These are phyloP conservation scores for Perognathus longimembris DNA, from an alignment of 2,113 vertebrate genomes.

Conservation along the genomic window DNA sequence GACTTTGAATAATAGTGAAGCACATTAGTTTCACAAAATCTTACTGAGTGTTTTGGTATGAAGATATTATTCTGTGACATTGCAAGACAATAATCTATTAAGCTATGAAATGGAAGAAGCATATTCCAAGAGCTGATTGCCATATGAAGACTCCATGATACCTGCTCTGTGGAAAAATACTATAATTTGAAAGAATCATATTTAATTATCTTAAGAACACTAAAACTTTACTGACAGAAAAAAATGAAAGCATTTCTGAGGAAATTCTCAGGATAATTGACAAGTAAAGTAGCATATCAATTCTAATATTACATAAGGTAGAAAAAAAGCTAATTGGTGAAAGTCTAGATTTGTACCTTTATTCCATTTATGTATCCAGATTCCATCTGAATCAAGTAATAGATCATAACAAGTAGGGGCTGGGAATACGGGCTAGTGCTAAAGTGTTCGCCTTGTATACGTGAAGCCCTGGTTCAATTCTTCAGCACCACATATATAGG, in stretches of 20 bases:
- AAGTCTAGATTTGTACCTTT: background rate
- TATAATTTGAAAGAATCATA: background rate
- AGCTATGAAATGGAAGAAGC: background rate
- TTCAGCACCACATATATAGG: too few relatives aligned
- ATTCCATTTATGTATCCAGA: background rate
- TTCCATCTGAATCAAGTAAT: background rate
- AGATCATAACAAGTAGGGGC: too few relatives aligned
- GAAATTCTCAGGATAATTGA: slow-evolving; percentile 10
- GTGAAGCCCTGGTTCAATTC: too few relatives aligned
- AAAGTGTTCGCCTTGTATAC: too few relatives aligned
- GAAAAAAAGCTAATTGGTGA: background rate
- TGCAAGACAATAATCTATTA: background rate
- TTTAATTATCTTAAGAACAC: background rate
- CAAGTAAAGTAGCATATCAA: slow-evolving; percentile 5
- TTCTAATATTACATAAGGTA: background rate
- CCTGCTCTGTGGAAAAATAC: background rate
- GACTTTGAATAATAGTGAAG: background rate
- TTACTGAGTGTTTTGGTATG: background rate
- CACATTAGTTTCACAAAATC: background rate
- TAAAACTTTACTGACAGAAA: slow-evolving; percentile 23
- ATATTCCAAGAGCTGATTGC: background rate
- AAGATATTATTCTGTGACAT: background rate
- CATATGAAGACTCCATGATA: background rate
- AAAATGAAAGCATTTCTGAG: background rate
- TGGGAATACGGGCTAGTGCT: too few relatives aligned